Conservation (phyloP, 2,888 invertebrate genomes). For the Stenodera caucasica region DNA sequence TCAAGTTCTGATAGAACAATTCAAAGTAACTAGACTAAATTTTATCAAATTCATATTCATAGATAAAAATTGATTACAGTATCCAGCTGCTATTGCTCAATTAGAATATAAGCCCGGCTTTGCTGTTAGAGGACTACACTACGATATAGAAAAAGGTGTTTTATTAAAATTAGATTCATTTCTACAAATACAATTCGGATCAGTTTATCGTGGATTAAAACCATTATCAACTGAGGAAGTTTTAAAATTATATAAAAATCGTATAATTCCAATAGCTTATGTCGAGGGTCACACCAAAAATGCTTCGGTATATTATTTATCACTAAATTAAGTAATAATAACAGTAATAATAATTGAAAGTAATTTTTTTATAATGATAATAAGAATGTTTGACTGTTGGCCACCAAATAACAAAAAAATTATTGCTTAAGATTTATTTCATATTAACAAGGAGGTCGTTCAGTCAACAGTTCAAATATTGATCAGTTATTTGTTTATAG, state of each 20-base stretch:
- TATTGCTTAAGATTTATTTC: conserved; percentile 1
- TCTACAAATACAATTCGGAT: conserved; percentile 93
- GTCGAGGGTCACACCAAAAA: conserved; percentile 78
- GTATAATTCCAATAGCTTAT: conserved; percentile 84
- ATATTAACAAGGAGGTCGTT: conserved; percentile 1
- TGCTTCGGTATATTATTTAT: conserved; percentile 61
- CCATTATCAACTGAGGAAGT: conserved; percentile 85
- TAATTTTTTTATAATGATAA: too few species aligned
- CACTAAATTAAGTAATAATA: not conserved
- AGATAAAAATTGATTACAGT: conserved; percentile 61
- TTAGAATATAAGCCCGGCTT: conserved; percentile 90
- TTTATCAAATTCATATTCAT: not conserved
- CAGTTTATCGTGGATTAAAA: conserved; percentile 85
- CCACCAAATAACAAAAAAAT: conserved; percentile 36
- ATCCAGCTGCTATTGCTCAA: conserved; percentile 79
- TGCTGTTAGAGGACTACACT: conserved; percentile 96
- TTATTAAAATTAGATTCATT: conserved; percentile 94
- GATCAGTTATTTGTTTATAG: conserved; percentile 33
- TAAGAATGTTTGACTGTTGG: conserved; percentile 39
- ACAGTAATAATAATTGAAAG: conserved; percentile 9
- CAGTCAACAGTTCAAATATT: conserved; percentile 4
- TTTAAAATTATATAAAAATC: conserved; percentile 78
- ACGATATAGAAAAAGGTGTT: conserved; percentile 93
- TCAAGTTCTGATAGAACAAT: conserved; percentile 81
- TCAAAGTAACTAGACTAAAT: conserved; percentile 67